phyloP scores from a whole-genome alignment of 2,888 invertebrate genomes.

The Liodrosophila aerea region DNA sequence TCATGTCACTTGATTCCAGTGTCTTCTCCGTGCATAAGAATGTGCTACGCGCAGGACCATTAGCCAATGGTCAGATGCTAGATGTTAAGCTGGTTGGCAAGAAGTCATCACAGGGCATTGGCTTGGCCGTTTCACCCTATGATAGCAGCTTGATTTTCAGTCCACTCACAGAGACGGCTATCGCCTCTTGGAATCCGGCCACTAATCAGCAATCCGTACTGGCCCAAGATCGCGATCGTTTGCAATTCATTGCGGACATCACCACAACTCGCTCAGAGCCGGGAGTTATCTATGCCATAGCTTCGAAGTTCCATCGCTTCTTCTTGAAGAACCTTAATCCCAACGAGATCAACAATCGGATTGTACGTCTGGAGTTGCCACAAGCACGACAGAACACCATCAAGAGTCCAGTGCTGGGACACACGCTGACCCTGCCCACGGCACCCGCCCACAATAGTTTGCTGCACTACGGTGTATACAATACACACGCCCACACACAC shows the following conservation, averaged over 20 bases:
- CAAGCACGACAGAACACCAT: conserved; percentile 6
- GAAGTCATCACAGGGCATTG: conserved; percentile 92
- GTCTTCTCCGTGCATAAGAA: conserved; percentile 90
- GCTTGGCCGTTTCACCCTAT: conserved; percentile 87
- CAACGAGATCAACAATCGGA: conserved; percentile 88
- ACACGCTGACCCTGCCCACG: conserved; percentile 34
- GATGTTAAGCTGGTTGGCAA: conserved; percentile 90
- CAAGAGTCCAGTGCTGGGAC: conserved; percentile 29
- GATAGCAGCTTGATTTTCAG: conserved; percentile 91
- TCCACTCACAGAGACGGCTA: conserved; percentile 90
- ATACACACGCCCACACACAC: conserved; percentile 32
- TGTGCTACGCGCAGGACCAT: conserved; percentile 88
- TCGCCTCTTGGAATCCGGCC: conserved; percentile 90
- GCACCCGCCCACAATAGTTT: conserved; percentile 46
- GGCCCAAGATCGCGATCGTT: conserved; percentile 87
- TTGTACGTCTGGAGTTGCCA: conserved; percentile 85
- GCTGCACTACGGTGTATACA: conserved; percentile 45
- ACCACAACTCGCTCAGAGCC: conserved; percentile 87
- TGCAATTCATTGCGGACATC: conserved; percentile 92
- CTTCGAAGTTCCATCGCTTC: conserved; percentile 91
- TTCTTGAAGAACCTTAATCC: conserved; percentile 87
- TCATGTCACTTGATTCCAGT: conserved; percentile 79
- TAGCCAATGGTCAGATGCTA: conserved; percentile 87
- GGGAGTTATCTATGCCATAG: conserved; percentile 88
- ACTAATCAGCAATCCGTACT: conserved; percentile 89